Evolutionary conservation across 2,797 vertebrate species (phyloP), one percentile per base, ranked within the genome.

Genomic region (Meriones psammophilus): DNA sequence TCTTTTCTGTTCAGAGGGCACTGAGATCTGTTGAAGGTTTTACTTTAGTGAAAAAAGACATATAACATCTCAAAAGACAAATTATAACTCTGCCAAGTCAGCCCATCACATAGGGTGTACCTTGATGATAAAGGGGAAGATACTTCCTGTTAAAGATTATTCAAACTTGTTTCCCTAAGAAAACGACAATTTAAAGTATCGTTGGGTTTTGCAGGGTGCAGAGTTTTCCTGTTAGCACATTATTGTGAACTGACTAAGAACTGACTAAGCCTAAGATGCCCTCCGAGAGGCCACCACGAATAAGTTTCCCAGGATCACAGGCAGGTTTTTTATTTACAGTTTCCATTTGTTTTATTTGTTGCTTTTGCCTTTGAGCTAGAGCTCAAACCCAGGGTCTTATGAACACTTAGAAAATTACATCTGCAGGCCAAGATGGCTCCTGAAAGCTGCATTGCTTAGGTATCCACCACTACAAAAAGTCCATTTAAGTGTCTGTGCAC

Each of bases 41-140:
- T 13, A 56, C 85, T 88, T 79, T 79, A 74, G 33, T 36, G 62
- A 36, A 73, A 88, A 87, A 91, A 17, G 15, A 81, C 20, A 9
- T 10, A 68, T 46, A 69, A 56, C 1, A 58, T 56, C 93, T 88
- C 56, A 50, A 69, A 88, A 92, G 20, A n/a, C 68, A 91, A 96
- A 74, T 90, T n/a, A 56, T 0, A 62, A 60, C 84, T 90, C 84
- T 89, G 20, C 7, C n/a, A 92, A 92, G 88, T 28, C 36, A 96
- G 24, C 56, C 33, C 24, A 71, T 81, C 90, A 85, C 87, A 73
- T 88, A 80, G 8, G 24, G 15, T 69, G 46, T 28, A 10, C 12
- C 3, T 39, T 73, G 77, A 17, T 13, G 80, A 22, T 39, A 2
- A 42, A 68, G 9, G 28, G 13, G 5, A 93, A 90, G 5, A 46